Percentiles rank a stretch among this genome's conserved stretches.
Conservation (phyloP, 2,797 vertebrate genomes). For the Clarias platycephalus region DNA sequence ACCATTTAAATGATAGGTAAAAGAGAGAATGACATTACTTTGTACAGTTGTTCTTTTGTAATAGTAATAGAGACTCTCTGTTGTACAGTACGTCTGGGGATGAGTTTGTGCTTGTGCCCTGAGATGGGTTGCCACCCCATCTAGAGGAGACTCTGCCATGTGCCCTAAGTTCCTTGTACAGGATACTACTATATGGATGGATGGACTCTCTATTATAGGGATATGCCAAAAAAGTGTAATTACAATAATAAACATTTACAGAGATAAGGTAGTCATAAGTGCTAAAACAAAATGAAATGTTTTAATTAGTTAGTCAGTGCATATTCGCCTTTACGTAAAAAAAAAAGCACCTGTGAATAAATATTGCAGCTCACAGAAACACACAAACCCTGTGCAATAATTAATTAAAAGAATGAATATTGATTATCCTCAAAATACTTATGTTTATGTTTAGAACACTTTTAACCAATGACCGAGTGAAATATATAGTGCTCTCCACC, state of each 20-base stretch:
- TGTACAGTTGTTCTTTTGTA: neutral
- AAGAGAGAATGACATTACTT: neutral
- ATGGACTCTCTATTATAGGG: too few species aligned
- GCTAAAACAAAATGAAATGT: neutral
- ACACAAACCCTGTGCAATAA: constrained; percentile 36
- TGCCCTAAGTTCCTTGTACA: too few species aligned
- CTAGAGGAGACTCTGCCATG: too few species aligned
- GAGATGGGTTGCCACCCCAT: too few species aligned
- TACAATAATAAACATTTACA: neutral
- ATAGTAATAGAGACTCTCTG: neutral
- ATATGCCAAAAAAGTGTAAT: neutral
- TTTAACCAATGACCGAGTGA: constrained; percentile 61
- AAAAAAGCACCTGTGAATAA: constrained; percentile 10
- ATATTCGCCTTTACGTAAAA: neutral
- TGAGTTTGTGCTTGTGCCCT: too few species aligned
- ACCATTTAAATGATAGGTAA: neutral
- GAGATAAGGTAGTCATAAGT: too few species aligned
- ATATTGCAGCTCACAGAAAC: constrained; percentile 29
- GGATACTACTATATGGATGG: too few species aligned
- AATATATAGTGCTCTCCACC: constrained; percentile 50
- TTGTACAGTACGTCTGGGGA: neutral
- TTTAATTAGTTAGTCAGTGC: neutral
- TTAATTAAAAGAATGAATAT: constrained; percentile 57
- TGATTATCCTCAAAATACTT: constrained; percentile 56
- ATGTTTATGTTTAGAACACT: constrained; percentile 52